phyloP scores from a whole-genome alignment of 2,113 vertebrate genomes.

The Lepus americanus region DNA sequence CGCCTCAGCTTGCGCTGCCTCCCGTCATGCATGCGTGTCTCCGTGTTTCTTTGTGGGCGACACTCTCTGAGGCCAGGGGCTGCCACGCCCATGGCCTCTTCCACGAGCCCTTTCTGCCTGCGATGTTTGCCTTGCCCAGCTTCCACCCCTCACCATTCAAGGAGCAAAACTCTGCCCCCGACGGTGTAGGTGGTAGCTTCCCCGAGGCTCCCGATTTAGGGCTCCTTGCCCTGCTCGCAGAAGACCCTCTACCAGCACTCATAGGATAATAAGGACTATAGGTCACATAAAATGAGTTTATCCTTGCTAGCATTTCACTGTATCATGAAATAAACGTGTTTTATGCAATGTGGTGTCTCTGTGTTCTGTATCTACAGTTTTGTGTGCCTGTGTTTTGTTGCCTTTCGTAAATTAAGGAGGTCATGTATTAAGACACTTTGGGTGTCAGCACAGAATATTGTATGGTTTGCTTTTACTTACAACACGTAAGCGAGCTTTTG shows the following conservation, averaged over 20 bases:
- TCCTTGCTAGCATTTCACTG: conserved; percentile 64
- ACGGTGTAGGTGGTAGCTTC: background rate
- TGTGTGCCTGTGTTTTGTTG: conserved; percentile 71
- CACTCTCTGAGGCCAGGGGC: background rate
- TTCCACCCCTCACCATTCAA: background rate
- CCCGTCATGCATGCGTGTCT: background rate
- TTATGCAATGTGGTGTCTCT: conserved; percentile 76
- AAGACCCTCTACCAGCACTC: background rate
- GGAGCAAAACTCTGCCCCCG: background rate
- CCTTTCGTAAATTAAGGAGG: conserved; percentile 64
- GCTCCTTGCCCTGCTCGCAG: background rate
- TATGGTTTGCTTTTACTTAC: conserved; percentile 35
- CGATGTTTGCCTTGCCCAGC: background rate
- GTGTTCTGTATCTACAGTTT: conserved; percentile 71
- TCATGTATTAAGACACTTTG: conserved; percentile 4
- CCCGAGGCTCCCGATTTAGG: background rate
- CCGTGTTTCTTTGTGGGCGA: background rate
- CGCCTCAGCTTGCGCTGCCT: background rate
- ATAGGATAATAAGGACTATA: background rate
- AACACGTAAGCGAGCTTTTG: background rate
- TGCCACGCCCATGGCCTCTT: background rate
- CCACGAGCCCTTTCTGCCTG: background rate
- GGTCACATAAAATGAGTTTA: conserved; percentile 52
- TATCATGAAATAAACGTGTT: conserved; percentile 82
- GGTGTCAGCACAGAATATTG: conserved; percentile 8